Evolutionary conservation across 2,888 invertebrate genomes (phyloP).

Genomic region (Caenorhabditis sinica): DNA sequence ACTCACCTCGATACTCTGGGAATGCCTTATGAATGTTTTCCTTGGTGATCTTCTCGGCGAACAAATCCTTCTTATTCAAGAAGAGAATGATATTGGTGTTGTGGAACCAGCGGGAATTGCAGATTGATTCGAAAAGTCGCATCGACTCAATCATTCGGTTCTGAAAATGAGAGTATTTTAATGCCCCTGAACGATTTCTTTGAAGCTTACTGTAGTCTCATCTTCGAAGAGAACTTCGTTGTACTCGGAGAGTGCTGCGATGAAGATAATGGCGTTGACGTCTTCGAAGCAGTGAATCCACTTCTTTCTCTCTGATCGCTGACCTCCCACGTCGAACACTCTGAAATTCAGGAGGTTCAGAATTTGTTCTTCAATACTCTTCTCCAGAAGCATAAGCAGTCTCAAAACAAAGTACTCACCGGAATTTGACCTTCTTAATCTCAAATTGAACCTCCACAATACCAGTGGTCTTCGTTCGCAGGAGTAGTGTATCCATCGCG

Average conservation of each 20-base stretch:
- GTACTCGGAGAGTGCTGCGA: conserved; percentile 96
- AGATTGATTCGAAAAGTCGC: conserved; percentile 83
- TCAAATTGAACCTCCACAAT: conserved; percentile 75
- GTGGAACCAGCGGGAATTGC: conserved; percentile 82
- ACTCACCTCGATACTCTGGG: conserved; percentile 80
- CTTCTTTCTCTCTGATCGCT: conserved; percentile 81
- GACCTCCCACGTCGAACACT: conserved; percentile 83
- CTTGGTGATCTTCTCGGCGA: conserved; percentile 79
- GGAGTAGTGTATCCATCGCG: conserved; percentile 79
- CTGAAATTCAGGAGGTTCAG: conserved; percentile 65
- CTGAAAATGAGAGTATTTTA: conserved; percentile 67
- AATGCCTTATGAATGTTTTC: conserved; percentile 77
- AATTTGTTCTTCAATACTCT: neutral
- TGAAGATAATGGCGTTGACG: conserved; percentile 91
- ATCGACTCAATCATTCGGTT: conserved; percentile 83
- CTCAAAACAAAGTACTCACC: conserved; percentile 46
- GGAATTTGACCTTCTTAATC: conserved; percentile 74
- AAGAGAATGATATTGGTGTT: conserved; percentile 82
- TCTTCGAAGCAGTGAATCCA: conserved; percentile 82
- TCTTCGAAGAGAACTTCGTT: conserved; percentile 94
- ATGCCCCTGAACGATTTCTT: neutral
- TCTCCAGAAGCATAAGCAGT: too few species aligned
- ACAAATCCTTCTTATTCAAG: conserved; percentile 82
- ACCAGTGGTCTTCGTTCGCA: conserved; percentile 79
- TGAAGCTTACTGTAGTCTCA: conserved; percentile 93